A percentile compares a stretch with the other conserved stretches of the same genome.
These are phyloP conservation scores for Subacronicta megacephala DNA, from an alignment of 2,888 invertebrate genomes.

Conservation along the genomic window DNA sequence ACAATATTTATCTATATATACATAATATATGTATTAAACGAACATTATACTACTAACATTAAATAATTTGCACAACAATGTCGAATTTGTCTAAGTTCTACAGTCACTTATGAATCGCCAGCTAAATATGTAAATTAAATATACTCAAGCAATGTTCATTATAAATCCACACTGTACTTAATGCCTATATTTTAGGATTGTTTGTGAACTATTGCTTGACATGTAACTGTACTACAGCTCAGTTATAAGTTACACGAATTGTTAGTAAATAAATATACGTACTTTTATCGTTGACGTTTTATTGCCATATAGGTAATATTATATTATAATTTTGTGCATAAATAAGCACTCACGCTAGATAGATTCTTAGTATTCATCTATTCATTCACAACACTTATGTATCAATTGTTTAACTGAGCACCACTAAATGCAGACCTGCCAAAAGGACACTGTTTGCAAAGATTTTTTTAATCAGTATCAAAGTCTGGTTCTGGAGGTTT, in stretches of 20 bases:
- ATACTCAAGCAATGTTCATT: conserved; percentile 52
- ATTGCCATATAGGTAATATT: conserved; percentile 18
- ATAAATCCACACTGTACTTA: conserved; percentile 44
- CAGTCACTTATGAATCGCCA: conserved; percentile 16
- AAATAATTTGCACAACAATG: conserved; percentile 23
- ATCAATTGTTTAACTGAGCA: conserved; percentile 15
- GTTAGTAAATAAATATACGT: conserved; percentile 69
- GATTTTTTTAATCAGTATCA: conserved; percentile 31
- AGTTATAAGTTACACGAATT: conserved; percentile 62
- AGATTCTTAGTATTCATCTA: conserved; percentile 1
- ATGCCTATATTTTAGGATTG: conserved; percentile 35
- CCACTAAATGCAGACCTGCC: background rate
- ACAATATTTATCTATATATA: conserved; percentile 37
- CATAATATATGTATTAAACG: conserved; percentile 17
- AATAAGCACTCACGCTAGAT: background rate
- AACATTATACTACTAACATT: conserved; percentile 12
- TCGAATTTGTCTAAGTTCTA: conserved; percentile 13
- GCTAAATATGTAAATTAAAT: conserved; percentile 36
- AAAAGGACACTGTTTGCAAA: background rate
- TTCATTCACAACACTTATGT: conserved; percentile 1
- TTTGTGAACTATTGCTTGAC: conserved; percentile 59
- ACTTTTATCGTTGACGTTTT: conserved; percentile 60
- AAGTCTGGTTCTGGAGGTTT: conserved; percentile 42
- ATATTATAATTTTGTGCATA: background rate
- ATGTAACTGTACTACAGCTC: conserved; percentile 53